Evolutionary conservation across 2,888 invertebrate genomes (phyloP).

Genomic region (Altica lythri): DNA sequence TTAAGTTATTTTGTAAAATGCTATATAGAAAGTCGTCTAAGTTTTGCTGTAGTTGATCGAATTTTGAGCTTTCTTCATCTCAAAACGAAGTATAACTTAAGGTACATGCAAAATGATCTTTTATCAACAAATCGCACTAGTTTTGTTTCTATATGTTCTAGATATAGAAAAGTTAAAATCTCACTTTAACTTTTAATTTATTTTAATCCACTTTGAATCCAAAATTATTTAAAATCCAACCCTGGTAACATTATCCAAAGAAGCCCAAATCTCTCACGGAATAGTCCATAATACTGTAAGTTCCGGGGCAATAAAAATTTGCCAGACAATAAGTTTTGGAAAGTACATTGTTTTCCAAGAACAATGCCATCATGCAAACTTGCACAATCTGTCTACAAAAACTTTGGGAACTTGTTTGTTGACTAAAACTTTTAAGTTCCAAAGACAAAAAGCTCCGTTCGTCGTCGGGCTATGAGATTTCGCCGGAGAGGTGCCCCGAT

Average conservation of each 20-base stretch:
- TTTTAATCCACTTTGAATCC: no score
- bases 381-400: constrained; percentile 50
- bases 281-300: constrained; percentile 36
- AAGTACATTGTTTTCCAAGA: constrained; percentile 50
- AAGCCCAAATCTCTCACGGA: constrained; percentile 29
- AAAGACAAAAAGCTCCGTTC: constrained; percentile 39
- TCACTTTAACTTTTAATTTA: no score
- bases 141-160: no score
- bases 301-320: constrained; percentile 48
- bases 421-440: constrained; percentile 44
- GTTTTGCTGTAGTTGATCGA: no score
- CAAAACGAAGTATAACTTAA: no score
- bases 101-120: no score
- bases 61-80: no score
- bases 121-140: no score
- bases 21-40: no score
- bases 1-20: no score
- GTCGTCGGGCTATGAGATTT: constrained; percentile 11
- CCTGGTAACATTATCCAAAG: constrained; percentile 3
- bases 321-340: constrained; percentile 47
- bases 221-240: not conserved
- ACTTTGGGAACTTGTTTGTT: constrained; percentile 46
- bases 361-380: constrained; percentile 51
- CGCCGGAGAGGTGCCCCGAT: constrained; percentile 31
- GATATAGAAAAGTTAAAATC: no score